Percentiles rank a stretch among this genome's conserved stretches.
Evolutionary conservation across 2,797 vertebrate genomes (phyloP).

Genomic region (Aselliscus stoliczkanus): DNA sequence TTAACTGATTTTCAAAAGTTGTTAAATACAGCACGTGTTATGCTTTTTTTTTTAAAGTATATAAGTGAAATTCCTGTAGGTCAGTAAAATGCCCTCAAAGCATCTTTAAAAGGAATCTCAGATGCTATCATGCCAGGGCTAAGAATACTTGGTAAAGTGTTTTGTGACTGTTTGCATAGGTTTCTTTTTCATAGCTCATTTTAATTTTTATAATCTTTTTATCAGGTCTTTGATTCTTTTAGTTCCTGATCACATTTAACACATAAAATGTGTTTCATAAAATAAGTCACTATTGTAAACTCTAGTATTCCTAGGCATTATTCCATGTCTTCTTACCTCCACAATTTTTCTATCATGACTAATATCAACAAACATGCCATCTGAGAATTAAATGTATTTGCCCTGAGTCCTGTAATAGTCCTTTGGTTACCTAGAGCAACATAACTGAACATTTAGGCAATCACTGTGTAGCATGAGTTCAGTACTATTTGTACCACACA

Average conservation of each 20-base stretch:
- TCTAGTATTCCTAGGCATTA: neutral
- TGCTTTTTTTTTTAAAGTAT: neutral
- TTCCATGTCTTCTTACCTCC: neutral
- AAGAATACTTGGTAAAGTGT: neutral
- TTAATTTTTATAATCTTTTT: slow-evolving; percentile 39
- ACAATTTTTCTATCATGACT: slow-evolving; percentile 15
- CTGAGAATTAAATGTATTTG: slow-evolving; percentile 6
- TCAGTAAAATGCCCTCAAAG: neutral
- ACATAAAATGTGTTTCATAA: neutral
- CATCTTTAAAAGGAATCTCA: neutral
- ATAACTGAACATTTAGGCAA: neutral
- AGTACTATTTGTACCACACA: neutral
- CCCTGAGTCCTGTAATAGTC: neutral
- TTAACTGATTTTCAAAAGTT: slow-evolving; percentile 30
- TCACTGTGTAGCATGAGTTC: neutral
- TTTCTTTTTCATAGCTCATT: neutral
- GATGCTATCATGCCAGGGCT: neutral
- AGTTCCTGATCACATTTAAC: neutral
- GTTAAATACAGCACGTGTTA: neutral
- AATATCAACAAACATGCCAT: neutral
- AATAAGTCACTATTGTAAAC: neutral
- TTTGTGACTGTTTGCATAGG: neutral
- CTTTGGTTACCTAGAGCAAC: neutral
- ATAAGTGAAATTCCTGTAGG: slow-evolving; percentile 19
- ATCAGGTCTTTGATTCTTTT: neutral